A percentile compares a stretch with the other conserved stretches of the same genome.
phyloP scores from a whole-genome alignment of 2,888 invertebrate genomes.

The Cartodere bifasciata region DNA sequence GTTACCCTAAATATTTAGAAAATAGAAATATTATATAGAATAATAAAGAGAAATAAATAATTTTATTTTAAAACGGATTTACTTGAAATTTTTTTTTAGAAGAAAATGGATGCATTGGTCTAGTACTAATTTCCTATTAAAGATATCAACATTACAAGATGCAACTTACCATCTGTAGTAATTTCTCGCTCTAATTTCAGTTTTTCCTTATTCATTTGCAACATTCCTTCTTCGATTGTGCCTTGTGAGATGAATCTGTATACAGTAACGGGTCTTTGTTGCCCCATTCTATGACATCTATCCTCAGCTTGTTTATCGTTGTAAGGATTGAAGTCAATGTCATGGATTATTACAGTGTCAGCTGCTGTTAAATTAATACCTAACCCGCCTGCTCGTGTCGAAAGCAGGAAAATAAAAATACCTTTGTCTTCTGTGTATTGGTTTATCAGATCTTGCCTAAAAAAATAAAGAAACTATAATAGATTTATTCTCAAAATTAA shows the following conservation, averaged over 20 bases:
- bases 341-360: conserved; percentile 91
- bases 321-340: conserved; percentile 97
- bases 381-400: conserved; percentile 90
- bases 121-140: too few relatives aligned
- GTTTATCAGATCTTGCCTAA: conserved; percentile 82
- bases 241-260: conserved; percentile 72
- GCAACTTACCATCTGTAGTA: conserved; percentile 38
- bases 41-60: too few relatives aligned
- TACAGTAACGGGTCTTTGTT: conserved; percentile 71
- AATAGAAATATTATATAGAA: too few relatives aligned
- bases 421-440: conserved; percentile 65
- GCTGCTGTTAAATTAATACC: conserved; percentile 91
- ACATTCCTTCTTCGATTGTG: conserved; percentile 89
- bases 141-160: too few relatives aligned
- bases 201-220: conserved; percentile 80
- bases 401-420: conserved; percentile 82
- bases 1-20: too few relatives aligned
- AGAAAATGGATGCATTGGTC: too few relatives aligned
- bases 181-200: conserved; percentile 84
- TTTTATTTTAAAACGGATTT: too few relatives aligned
- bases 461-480: conserved; percentile 14
- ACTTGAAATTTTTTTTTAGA: too few relatives aligned
- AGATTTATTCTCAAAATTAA: conserved; percentile 3
- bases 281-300: conserved; percentile 66
- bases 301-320: conserved; percentile 98